phyloP scores from a whole-genome alignment of 2,888 invertebrate genomes.

The Cerastis rubricosa region DNA sequence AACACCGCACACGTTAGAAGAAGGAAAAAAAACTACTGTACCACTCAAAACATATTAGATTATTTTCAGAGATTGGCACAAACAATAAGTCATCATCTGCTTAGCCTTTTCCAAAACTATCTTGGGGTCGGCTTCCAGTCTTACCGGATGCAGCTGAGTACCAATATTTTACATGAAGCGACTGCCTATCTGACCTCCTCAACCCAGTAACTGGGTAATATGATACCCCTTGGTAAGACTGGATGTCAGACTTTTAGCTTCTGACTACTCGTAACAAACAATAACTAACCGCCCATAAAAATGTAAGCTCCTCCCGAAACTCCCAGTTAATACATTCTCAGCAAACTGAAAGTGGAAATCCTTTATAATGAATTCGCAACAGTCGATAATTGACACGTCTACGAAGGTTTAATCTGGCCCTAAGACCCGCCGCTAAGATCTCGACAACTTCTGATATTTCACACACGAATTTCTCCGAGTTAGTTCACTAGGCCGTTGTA shows the following conservation, averaged over 20 bases:
- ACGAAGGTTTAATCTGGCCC: slow-evolving; percentile 73
- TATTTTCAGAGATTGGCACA: background rate
- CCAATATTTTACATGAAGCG: too few relatives aligned
- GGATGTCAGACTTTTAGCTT: too few relatives aligned
- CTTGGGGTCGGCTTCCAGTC: too few relatives aligned
- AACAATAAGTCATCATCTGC: too few relatives aligned
- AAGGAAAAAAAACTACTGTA: background rate
- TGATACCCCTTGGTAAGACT: too few relatives aligned
- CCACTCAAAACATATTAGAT: background rate
- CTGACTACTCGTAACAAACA: too few relatives aligned
- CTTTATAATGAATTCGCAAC: slow-evolving; percentile 78
- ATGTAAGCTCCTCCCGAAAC: slow-evolving; percentile 35
- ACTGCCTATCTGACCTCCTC: too few relatives aligned
- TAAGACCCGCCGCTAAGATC: slow-evolving; percentile 75
- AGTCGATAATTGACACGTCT: slow-evolving; percentile 83
- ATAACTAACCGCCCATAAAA: slow-evolving; percentile 32
- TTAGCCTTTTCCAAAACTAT: too few relatives aligned
- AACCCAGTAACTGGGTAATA: too few relatives aligned
- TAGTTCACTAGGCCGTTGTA: slow-evolving; percentile 57
- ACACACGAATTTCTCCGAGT: slow-evolving; percentile 78
- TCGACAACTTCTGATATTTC: slow-evolving; percentile 85
- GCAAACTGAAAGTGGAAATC: slow-evolving; percentile 58
- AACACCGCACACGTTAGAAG: background rate
- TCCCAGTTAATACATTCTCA: slow-evolving; percentile 55
- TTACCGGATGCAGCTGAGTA: too few relatives aligned